Evolutionary conservation across 2,797 vertebrate species (phyloP), one percentile per base, ranked within the genome.

Genomic region (Hyperoplus immaculatus): DNA sequence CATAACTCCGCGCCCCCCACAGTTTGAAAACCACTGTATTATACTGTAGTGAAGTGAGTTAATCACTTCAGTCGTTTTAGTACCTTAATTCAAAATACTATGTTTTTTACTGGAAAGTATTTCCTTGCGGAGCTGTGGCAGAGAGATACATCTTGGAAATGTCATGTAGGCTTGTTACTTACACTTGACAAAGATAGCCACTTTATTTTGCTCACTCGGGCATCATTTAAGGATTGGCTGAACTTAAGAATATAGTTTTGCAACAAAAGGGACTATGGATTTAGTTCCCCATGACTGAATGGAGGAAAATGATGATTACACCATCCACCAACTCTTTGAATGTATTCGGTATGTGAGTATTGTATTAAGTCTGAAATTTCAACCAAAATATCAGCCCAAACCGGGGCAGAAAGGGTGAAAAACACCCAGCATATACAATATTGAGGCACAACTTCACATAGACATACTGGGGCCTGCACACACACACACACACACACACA

Each of bases 361-460:
- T n/a, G 21, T 6, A 57, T 53, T 7, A 38, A 8, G 11, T n/a
- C 38, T 59, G 21, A 62, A 72, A 60, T n/a, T 3, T 50, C 5
- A 51, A 18, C 3, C 5, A 15, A 61, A 68, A 49, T 16, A 3
- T 53, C 8, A 53, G 9, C 5, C 7, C 6, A 43, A 76, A 62
- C 43, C 18, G 58, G 12, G 39, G 51, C 29, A 69, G 53, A 88
- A 90, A 73, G 79, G 73, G 85, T 90, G 88, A 89, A 89, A 87
- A 79, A 51, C 62, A 76, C 13, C 69, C 66, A 61, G 76, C 77
- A 69, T 75, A 83, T 75, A 83, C 83, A 79, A 53, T 67, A 79
- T 29, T 29, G 61, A 79, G 47, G 56, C 72, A 85, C 49, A 78
- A 81, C 75, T 49, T 85, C 63, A 78, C 72, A 78, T 59, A 75